Base-by-base conservation (phyloP, 2,888 invertebrate genomes). In the Synergus umbraculus region DNA sequence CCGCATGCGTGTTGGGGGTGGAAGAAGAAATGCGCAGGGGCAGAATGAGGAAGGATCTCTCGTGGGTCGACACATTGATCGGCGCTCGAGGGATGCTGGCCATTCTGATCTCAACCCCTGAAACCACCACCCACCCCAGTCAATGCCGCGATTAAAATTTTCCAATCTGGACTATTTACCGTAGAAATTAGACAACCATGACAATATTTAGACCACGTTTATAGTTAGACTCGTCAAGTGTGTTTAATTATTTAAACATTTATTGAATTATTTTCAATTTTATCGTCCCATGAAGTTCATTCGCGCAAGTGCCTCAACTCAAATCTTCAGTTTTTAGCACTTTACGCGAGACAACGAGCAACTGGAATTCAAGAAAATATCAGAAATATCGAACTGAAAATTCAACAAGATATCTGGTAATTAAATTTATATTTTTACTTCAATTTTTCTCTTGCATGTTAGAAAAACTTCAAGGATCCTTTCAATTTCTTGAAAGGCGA, bases 261-360 rank as follows among this genome's bases (percentile, higher is more conserved):
- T 29, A 22, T 12, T 29, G 4, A 18, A 58, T 58, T 58, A 58
- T 66, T 66, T 69, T 69, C 79, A 54, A 76, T 67, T 77, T 76
- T 76, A 10, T 67, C n/a, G 67, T 82, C 84, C 83, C 81, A 86
- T 86, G 82, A 85, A 79, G 79, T 81, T 78, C 77, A 80, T 83
- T 81, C 79, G 85, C 80, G 84, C 83, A 85, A 88, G 88, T 86
- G 87, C 86, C 88, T 87, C 84, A 77, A 58, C 73, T 77, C n/a
- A 65, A 54, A 60, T 76, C 79, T 64, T 76, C 65, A 79, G 66
- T 76, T 76, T 76, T 60, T 65, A 77, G 64, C 65, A 22, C 43
- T 76, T n/a, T 12, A 58, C 15, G 15, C 54, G 69, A 46, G 9
- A 44, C 22, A 69, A 22, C 49, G 49, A 69, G 43, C 49, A 22